Base-by-base conservation (phyloP, 2,888 invertebrate species). In the Nymphalis c-album region DNA sequence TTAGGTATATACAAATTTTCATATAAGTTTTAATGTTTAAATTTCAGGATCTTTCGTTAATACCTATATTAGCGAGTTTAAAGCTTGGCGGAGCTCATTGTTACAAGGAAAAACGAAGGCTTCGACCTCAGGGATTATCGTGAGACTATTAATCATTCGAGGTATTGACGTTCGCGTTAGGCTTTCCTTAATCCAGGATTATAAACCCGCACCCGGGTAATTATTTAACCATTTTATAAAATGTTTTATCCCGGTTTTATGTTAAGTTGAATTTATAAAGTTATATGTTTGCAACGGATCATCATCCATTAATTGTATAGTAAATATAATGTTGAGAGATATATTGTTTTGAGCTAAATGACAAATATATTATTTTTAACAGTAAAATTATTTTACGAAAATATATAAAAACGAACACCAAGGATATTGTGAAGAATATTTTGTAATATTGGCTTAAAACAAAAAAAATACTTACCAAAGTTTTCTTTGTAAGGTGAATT, bases 91-190 rank as follows among this genome's bases (percentile, higher is more conserved):
- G 68, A 64, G 57, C 45, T 70, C 61, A 70, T 67, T 71, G 71
- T 71, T 62, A 69, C 73, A 75, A 76, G 76, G 77, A 77, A 81
- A 82, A 83, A 80, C 78, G 81, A 78, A 76, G 79, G 69, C 70
- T 76, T 69, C 75, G 77, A 75, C 75, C 76, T 74, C 53, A 70
- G 79, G 83, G 85, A 85, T 87, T 86, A 86, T 80, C 81, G 77
- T 73, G 66, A 75, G 76, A 80, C 82, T 80, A 87, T 87, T 87
- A 87, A 88, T 88, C 86, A 88, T 87, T 80, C 77, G 73, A 66
- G 80, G 79, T 81, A 86, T 85, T 80, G 85, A 85, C 80, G 85
- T 79, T 76, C 73, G 61, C 55, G 72, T 76, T 73, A 75, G 78
- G 74, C 74, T 71, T 71, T 64, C 74, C 75, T 78, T 85, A 84